Percentiles rank a stretch among this genome's conserved stretches.
Conservation (phyloP, 2,797 vertebrate genomes). For the Enteromius fasciolatus region DNA sequence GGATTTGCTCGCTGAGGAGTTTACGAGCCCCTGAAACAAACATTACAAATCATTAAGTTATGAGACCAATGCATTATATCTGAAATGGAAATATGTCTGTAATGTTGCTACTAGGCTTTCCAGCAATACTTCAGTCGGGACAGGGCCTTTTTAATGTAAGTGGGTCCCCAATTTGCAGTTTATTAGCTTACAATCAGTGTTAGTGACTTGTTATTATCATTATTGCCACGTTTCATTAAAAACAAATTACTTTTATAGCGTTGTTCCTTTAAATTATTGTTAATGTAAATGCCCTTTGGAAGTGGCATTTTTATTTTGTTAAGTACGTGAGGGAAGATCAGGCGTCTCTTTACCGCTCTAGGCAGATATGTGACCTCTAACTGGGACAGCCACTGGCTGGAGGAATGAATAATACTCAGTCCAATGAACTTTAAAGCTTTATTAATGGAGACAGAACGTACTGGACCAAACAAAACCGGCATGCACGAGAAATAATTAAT, state of each 20-base stretch:
- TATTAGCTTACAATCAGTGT: background rate
- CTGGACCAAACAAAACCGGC: background rate
- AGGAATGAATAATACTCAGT: background rate
- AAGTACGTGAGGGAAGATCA: background rate
- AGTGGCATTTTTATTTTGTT: background rate
- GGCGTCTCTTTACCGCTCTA: background rate
- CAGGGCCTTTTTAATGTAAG: background rate
- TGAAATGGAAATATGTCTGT: background rate
- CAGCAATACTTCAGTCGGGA: background rate
- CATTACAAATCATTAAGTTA: slow-evolving; percentile 13
- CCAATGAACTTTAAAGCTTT: background rate
- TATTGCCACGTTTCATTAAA: background rate
- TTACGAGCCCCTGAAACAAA: background rate
- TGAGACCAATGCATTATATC: slow-evolving; percentile 2
- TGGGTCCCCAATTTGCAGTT: background rate
- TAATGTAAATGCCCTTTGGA: background rate
- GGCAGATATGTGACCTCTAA: slow-evolving; percentile 5
- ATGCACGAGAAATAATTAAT: background rate
- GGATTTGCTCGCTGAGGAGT: background rate
- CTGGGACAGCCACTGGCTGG: too few species aligned
- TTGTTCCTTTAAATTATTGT: background rate
- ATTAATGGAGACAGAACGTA: background rate
- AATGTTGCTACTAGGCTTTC: background rate
- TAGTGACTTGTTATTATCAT: background rate
- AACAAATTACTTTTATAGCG: background rate